Evolutionary conservation across 2,888 invertebrate species (phyloP), one percentile per base, ranked within the genome.

Genomic region (Sclerodermus sp.): DNA sequence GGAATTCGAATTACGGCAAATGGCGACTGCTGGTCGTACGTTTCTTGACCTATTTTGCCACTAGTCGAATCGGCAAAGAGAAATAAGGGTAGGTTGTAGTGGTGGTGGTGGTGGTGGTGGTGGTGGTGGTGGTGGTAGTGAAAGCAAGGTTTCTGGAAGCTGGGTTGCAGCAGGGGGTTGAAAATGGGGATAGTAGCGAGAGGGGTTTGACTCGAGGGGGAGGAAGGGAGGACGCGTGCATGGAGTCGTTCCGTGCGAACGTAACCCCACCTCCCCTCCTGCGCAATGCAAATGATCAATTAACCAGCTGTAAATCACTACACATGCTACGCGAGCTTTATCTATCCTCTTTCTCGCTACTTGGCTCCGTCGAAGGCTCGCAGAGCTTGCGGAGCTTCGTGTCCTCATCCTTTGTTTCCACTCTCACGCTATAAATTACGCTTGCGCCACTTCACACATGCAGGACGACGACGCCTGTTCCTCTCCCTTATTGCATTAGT

Each of bases 251-350:
- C 30, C 30, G 10, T 10, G 30, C 30, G 30, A 30, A 10, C 30
- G 6, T 30, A 30, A 9, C 6, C 30, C 6, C 30, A 10, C 30
- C 30, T 40, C 52, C 45, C 51, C 45, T 47, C 49, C 55, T 55
- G 71, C n/a, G n/a, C n/a, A 72, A 75, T 74, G 71, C 71, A 73
- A 76, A 73, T 71, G 72, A 74, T 74, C 76, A 73, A 75, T 75
- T 74, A 75, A 73, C 66, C 58, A 60, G 66, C 62, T 67, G 66
- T 70, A 72, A 74, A 75, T 75, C 71, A 73, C 64, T 55, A 57
- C 60, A 62, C 65, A 51, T 56, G 58, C 38, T 51, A 49, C 63
- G 51, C 37, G 56, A 52, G 54, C 59, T 60, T 58, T 63, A 67
- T 66, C 65, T 56, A 61, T 57, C 51, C 49, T 45, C 38, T 46